Percentiles rank a stretch among this genome's conserved stretches.
Evolutionary conservation across 2,797 vertebrate genomes (phyloP).

Genomic region (Cuniculus paca): DNA sequence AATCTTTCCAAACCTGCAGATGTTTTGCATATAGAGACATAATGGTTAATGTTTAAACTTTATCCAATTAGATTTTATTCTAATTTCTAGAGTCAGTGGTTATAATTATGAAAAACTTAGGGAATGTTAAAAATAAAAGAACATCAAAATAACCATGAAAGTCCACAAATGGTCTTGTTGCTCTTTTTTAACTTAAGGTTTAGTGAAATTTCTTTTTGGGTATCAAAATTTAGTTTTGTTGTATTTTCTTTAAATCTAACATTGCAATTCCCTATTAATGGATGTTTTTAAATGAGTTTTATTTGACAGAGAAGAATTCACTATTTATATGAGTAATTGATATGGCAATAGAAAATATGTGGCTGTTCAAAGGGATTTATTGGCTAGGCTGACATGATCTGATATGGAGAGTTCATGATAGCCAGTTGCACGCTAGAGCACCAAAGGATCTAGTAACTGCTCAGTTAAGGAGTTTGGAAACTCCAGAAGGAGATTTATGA

Average conservation of each 20-base stretch:
- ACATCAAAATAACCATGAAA: background rate
- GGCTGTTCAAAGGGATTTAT: background rate
- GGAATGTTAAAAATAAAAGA: background rate
- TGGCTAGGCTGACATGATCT: background rate
- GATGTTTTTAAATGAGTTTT: background rate
- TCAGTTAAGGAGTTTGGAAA: background rate
- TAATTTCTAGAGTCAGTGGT: background rate
- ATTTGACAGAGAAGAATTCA: background rate
- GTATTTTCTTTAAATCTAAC: background rate
- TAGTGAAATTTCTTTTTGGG: background rate
- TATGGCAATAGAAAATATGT: background rate
- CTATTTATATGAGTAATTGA: background rate
- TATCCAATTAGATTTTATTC: no score
- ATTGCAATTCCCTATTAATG: background rate
- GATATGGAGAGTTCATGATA: no score
- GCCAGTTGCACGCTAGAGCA: background rate
- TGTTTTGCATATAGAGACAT: background rate
- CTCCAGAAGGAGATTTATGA: background rate
- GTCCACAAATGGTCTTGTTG: background rate
- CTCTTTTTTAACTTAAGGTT: background rate
- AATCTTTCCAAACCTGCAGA: background rate
- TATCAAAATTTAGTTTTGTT: background rate
- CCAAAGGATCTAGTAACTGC: background rate
- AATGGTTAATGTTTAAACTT: no score
- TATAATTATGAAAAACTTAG: background rate